Evolutionary conservation across 1,140 invertebrate genomes (phyloP).

Genomic region (Calephelis virginiensis): DNA sequence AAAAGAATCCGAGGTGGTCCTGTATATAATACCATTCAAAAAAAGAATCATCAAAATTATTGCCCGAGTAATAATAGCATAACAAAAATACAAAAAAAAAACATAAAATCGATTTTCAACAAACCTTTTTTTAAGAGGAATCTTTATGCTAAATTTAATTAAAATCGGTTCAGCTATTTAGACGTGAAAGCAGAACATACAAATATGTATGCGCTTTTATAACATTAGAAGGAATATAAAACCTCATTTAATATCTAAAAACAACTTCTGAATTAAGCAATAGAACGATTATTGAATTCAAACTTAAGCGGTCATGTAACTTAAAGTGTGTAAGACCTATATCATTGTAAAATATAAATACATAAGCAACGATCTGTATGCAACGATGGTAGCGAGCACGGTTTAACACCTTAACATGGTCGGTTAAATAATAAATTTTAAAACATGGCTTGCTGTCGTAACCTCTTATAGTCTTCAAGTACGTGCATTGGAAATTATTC

Average conservation of each 20-base stretch:
- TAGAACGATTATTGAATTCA: constrained; percentile 1
- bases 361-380: constrained; percentile 2
- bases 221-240: background rate
- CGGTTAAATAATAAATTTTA: constrained; percentile 4
- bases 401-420: background rate
- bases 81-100: no score
- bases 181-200: no score
- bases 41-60: no score
- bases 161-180: no score
- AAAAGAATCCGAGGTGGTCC: no score
- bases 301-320: constrained; percentile 1
- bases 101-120: no score
- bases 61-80: no score
- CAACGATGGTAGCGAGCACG: constrained; percentile 1
- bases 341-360: background rate
- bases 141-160: no score
- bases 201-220: no score
- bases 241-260: background rate
- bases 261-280: background rate
- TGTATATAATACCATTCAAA: no score
- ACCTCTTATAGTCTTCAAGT: constrained; percentile 5
- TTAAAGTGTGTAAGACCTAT: background rate
- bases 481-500: constrained; percentile 1
- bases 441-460: constrained; percentile 5
- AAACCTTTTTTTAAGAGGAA: no score